phyloP scores from a whole-genome alignment of 2,797 vertebrate genomes.

The Emys orbicularis region DNA sequence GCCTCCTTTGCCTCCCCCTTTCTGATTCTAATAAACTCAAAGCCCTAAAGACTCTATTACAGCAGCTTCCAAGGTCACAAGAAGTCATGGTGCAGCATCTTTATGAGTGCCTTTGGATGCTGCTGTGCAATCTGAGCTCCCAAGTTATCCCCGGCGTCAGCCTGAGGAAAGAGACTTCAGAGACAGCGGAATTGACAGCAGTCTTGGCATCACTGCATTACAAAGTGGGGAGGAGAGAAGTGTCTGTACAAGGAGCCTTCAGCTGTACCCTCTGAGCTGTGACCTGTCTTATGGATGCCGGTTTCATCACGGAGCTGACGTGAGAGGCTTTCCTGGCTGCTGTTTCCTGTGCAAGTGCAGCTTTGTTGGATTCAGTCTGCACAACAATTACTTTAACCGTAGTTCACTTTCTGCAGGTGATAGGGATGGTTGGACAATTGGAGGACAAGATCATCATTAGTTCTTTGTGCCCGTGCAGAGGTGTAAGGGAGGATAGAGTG shows the following conservation, averaged over 20 bases:
- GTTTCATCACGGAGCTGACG: background rate
- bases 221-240: background rate
- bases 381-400: background rate
- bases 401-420: background rate
- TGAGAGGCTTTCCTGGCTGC: background rate
- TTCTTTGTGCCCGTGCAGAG: background rate
- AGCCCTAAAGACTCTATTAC: background rate
- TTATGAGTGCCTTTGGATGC: constrained; percentile 7
- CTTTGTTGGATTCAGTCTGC: constrained; percentile 4
- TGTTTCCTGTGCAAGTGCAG: background rate
- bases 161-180: constrained; percentile 6
- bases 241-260: background rate
- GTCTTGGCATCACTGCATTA: background rate
- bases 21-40: background rate
- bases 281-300: background rate
- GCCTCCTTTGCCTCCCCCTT: background rate
- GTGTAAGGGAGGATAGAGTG: background rate
- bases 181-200: background rate
- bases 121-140: background rate
- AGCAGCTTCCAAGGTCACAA: background rate
- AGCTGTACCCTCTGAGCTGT: background rate
- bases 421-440: background rate
- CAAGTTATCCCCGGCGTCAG: background rate
- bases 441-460: constrained; percentile 3
- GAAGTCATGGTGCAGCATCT: background rate